Percentiles rank a stretch among this genome's conserved stretches.
phyloP scores from a whole-genome alignment of 2,113 vertebrate genomes.

The Tachysurus fulvidraco region DNA sequence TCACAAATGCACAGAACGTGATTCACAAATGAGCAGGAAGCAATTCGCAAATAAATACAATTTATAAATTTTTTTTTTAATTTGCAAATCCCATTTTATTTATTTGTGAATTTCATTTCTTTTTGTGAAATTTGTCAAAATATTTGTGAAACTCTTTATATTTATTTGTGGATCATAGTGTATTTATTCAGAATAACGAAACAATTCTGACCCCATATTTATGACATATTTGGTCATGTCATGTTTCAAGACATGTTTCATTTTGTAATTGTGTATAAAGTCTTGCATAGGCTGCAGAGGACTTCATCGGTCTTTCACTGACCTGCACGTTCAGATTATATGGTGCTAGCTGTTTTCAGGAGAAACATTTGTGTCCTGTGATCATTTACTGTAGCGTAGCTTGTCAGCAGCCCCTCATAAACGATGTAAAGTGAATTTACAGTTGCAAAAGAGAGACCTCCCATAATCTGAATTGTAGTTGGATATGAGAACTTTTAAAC shows the following conservation, averaged over 20 bases:
- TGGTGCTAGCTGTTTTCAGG: background rate
- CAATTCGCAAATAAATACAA: too few relatives aligned
- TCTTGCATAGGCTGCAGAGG: background rate
- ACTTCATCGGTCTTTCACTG: background rate
- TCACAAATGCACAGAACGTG: too few relatives aligned
- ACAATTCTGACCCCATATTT: too few relatives aligned
- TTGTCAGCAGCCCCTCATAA: background rate
- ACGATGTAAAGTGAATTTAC: constrained; percentile 7
- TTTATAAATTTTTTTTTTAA: too few relatives aligned
- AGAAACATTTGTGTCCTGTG: background rate
- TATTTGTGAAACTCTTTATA: too few relatives aligned
- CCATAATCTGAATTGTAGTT: background rate
- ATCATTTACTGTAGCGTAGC: background rate
- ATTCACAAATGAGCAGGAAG: too few relatives aligned
- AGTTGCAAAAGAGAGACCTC: background rate
- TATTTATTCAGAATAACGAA: too few relatives aligned
- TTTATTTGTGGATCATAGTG: too few relatives aligned
- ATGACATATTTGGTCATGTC: too few relatives aligned
- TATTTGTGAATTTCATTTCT: too few relatives aligned
- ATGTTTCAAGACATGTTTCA: background rate
- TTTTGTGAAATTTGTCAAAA: too few relatives aligned
- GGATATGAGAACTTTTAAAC: background rate
- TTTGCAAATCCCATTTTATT: too few relatives aligned
- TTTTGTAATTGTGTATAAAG: background rate
- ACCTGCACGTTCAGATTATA: background rate